Percentiles rank a stretch among this genome's conserved stretches.
Evolutionary conservation across 92 coral and sea anemone species (phyloP).

Genomic region (Siderastrea siderea): DNA sequence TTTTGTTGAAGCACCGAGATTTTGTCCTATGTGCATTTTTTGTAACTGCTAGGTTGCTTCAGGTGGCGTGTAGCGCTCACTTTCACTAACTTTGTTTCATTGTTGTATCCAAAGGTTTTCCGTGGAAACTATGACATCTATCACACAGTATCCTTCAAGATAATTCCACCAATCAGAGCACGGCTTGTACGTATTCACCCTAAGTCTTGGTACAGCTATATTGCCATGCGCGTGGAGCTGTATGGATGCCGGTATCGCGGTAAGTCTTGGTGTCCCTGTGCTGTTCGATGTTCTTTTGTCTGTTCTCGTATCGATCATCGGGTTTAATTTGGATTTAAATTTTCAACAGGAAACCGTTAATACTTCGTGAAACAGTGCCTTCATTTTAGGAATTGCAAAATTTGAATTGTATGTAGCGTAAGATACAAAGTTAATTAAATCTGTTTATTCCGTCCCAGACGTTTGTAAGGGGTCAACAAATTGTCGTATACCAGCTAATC

Average conservation of each 20-base stretch:
- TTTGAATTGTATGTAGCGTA: too few species aligned
- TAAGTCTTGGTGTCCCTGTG: background rate
- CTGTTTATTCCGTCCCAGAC: too few species aligned
- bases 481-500: too few species aligned
- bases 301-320: background rate
- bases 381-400: too few species aligned
- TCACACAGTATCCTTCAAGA: constrained; percentile 69
- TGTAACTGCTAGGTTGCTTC: background rate
- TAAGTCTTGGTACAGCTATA: constrained; percentile 72
- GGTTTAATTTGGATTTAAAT: background rate
- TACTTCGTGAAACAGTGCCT: too few species aligned
- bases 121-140: constrained; percentile 63
- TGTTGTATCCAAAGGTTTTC: constrained; percentile 34
- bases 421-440: too few species aligned
- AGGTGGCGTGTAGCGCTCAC: background rate
- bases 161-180: constrained; percentile 80
- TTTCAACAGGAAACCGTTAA: too few species aligned
- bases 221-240: constrained; percentile 88
- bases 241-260: constrained; percentile 78
- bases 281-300: background rate
- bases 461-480: too few species aligned
- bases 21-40: too few species aligned
- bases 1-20: too few species aligned
- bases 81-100: too few species aligned
- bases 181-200: constrained; percentile 87